These are phyloP conservation scores for Chelidonichthys spinosus DNA, from an alignment of 2,797 vertebrate species.

Conservation along the genomic window DNA sequence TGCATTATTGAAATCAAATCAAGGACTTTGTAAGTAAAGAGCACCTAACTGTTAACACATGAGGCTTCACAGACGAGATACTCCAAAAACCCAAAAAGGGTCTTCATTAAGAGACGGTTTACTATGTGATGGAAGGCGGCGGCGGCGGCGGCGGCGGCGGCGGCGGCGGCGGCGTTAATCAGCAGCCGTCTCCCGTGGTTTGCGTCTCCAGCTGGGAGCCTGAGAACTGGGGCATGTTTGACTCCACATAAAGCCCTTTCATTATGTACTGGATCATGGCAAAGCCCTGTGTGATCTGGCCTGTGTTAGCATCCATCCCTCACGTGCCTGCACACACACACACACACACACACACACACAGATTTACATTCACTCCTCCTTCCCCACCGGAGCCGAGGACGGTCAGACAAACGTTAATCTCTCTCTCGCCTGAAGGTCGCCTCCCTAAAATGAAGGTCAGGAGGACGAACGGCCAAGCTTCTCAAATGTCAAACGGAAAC, in stretches of 20 bases:
- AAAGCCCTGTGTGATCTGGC: conserved; percentile 70
- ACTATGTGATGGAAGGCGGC: conserved; percentile 1
- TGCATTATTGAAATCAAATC: background rate
- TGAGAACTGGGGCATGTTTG: conserved; percentile 77
- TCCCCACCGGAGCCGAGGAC: conserved; percentile 60
- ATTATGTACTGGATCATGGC: conserved; percentile 70
- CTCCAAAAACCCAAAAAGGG: background rate
- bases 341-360: conserved; percentile 9
- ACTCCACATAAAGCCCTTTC: conserved; percentile 68
- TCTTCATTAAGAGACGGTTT: background rate
- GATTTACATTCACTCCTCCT: background rate
- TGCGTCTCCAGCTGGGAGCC: conserved; percentile 40
- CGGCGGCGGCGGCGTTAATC: conserved; percentile 42
- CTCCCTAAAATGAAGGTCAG: conserved; percentile 65
- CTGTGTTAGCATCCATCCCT: conserved; percentile 51
- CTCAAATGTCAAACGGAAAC: conserved; percentile 72
- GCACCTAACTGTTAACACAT: background rate
- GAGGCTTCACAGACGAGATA: background rate
- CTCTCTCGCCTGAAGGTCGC: conserved; percentile 65
- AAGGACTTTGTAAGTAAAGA: no score
- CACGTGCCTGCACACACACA: conserved; percentile 61
- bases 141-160: no score
- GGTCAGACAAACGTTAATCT: conserved; percentile 78
- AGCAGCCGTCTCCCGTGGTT: conserved; percentile 45
- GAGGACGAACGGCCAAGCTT: conserved; percentile 59